A percentile compares a stretch with the other conserved stretches of the same genome.
Evolutionary conservation across 2,797 vertebrate species (phyloP).

Genomic region (Brachymystax lenok): DNA sequence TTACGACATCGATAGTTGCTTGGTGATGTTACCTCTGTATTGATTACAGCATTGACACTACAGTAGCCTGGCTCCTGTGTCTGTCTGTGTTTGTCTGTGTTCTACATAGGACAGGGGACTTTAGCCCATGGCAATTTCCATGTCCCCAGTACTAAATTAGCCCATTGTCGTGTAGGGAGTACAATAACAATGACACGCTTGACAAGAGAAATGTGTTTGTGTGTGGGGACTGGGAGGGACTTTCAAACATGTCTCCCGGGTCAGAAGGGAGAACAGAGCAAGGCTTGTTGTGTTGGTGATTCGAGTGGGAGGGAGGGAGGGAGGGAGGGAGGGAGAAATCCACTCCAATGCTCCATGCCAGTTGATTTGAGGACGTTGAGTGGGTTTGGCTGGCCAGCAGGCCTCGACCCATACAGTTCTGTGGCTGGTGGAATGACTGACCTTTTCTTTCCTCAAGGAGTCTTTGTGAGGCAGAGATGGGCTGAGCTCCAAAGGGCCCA

Average conservation of each 20-base stretch:
- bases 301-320: neutral
- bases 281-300: neutral
- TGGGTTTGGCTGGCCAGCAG: neutral
- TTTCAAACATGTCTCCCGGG: neutral
- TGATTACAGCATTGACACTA: neutral
- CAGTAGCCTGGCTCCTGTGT: neutral
- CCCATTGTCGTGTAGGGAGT: neutral
- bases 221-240: neutral
- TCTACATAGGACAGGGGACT: neutral
- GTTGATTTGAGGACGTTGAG: neutral
- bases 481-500: constrained; percentile 2
- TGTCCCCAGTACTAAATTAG: neutral
- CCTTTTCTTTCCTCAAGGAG: constrained; percentile 15
- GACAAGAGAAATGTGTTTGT: constrained; percentile 4
- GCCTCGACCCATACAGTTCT: neutral
- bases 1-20: neutral
- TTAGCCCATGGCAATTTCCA: neutral
- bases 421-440: constrained; percentile 8
- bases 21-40: neutral
- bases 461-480: constrained; percentile 19
- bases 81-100: neutral
- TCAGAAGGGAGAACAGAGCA: neutral
- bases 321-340: neutral
- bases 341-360: neutral
- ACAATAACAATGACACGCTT: constrained; percentile 2